Base-by-base conservation (phyloP, 2,888 invertebrate species). In the Caenorhabditis sinica region DNA sequence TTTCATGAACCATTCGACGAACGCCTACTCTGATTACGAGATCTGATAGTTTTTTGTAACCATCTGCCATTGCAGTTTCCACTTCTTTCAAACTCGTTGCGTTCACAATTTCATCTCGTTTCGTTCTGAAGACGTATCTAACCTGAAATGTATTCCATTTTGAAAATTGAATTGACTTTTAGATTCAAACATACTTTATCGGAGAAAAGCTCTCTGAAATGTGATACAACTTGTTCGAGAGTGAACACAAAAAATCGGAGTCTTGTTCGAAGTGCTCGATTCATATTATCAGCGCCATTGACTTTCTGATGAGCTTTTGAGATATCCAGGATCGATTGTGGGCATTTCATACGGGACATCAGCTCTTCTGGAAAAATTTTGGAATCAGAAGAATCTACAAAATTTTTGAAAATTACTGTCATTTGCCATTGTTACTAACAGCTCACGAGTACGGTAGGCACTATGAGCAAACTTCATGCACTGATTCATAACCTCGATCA, bases 1-100 rank as follows among this genome's bases (percentile, higher is more conserved):
- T 68, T 30, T 87, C 86, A 56, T 86, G 87, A 13, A 86, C 86
- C 56, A 79, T 71, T 36, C 82, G 82, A 13, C 87, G 60, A 4
- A 86, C 74, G 13, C 87, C 87, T 2, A 80, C 49, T 28, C 82
- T 28, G 11, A 69, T 69, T 3, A 81, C 74, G 0, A 74, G 40
- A 51, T 77, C 77, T 2, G 71, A 40, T 13, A 85, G 30, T n/a
- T 74, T 72, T n/a, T 58, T 51, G 49, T 77, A 51, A 13, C 66
- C 77, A 17, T 74, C 77, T 2, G 40, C 49, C 25, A 82, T 49
- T 0, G 85, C 76, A n/a, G 20, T 51, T 25, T 85, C 82, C 9
- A 82, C 76, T 23, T 82, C 73, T 33, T 63, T 61, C 63, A 85
- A 33, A 17, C 82, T 73, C 23, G 63, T 53, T 28, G 82, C 81